These are phyloP conservation scores for Chloroclysta siterata DNA, from an alignment of 2,888 invertebrate species.

Conservation along the genomic window DNA sequence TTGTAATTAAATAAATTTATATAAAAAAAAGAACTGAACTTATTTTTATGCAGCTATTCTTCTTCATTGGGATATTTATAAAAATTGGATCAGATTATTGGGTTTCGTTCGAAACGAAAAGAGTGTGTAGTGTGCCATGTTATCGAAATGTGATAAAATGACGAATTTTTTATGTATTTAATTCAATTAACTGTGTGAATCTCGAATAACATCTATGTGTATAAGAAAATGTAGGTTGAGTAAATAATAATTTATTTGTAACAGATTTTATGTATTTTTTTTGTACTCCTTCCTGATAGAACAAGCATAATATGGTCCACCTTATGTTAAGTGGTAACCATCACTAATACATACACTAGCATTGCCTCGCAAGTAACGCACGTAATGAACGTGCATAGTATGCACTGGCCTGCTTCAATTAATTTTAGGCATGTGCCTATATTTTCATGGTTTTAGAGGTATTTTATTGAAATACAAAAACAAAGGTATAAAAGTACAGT, in stretches of 20 bases:
- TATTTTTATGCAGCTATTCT: background rate
- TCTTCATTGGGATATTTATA: no score
- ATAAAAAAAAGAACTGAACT: background rate
- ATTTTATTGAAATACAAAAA: background rate
- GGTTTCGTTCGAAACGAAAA: constrained; percentile 1
- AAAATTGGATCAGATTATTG: background rate
- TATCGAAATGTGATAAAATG: constrained; percentile 50
- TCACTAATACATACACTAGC: no score
- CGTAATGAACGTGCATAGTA: no score
- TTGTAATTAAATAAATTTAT: no score
- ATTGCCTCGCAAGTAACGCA: no score
- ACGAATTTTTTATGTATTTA: constrained; percentile 41
- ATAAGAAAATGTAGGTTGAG: constrained; percentile 27
- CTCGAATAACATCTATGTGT: constrained; percentile 31
- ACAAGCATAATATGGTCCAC: no score
- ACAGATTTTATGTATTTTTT: constrained; percentile 10
- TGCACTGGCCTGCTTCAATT: no score
- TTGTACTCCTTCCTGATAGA: no score
- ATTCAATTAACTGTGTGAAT: constrained; percentile 40
- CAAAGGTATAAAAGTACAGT: no score
- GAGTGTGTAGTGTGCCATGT: constrained; percentile 44
- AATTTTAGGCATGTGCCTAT: no score
- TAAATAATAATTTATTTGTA: constrained; percentile 30
- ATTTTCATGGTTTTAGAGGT: background rate
- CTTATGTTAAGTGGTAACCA: no score